Percentiles rank a stretch among this genome's conserved stretches.
These are phyloP conservation scores for Eidolon dupreanum DNA, from an alignment of 2,797 vertebrate species.

Conservation along the genomic window DNA sequence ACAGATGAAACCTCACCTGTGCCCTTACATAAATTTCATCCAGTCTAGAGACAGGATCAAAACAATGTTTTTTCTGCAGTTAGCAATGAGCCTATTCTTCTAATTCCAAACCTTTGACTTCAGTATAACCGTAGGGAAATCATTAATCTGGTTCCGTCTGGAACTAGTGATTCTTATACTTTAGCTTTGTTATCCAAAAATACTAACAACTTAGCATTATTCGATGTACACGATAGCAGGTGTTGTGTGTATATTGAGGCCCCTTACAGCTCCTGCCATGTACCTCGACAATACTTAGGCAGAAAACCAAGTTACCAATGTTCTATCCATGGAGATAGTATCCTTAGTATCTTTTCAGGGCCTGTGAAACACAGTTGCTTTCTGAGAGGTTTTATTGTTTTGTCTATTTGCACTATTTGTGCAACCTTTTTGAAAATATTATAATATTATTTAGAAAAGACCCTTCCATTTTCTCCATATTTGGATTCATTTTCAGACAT, in stretches of 20 bases:
- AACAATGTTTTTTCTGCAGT: neutral
- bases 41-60: neutral
- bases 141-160: neutral
- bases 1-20: neutral
- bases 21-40: neutral
- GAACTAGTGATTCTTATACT: neutral
- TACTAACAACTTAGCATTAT: neutral
- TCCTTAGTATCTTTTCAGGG: neutral
- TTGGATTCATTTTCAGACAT: constrained; percentile 3
- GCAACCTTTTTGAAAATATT: neutral
- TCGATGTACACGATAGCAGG: neutral
- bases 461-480: neutral
- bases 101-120: neutral
- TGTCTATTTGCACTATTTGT: neutral
- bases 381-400: neutral
- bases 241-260: neutral
- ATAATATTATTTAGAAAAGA: constrained; percentile 17
- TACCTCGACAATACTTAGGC: neutral
- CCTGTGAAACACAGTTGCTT: neutral
- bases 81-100: neutral
- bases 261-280: neutral
- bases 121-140: neutral
- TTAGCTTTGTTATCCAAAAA: neutral
- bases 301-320: neutral
- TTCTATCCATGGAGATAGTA: neutral